Base-by-base conservation (phyloP, 2,797 vertebrate species). In the Poecilia wingei region DNA sequence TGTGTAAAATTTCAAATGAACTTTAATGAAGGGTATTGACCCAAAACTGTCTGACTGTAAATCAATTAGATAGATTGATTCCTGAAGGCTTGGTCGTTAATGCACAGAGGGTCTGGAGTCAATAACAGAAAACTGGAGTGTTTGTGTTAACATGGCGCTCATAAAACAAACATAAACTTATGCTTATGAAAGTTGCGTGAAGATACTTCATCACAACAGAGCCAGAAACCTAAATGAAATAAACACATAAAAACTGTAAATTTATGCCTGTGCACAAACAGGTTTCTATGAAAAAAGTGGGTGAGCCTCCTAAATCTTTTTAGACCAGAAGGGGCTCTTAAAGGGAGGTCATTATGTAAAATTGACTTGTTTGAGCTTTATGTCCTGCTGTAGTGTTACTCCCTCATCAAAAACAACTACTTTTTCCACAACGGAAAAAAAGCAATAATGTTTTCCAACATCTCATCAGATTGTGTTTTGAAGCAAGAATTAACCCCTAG, bases 1-100 rank as follows among this genome's bases (percentile, higher is more conserved):
- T 55, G 86, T 77, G 82, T 80, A 46, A 83, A 87, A 82, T 88
- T 88, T 84, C 72, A 75, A 84, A 89, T 85, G 9, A 6, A 73
- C 73, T 76, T 77, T 78, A 84, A 25, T 8, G 20, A 57, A 49
- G 57, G 8, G 51, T 83, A 81, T 75, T 70, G 80, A 86, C 70
- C 72, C 39, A 69, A 79, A 47, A 66, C 41, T 70, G 47, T 61
- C 53, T 53, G 22, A 43, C 41, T 9, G 3, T 71, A 68, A 68
- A 82, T 84, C 78, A 61, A 41, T 81, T 61, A 75, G 47, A 25
- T 16, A 0, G 33, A 51, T 47, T 55, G 61, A 57, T 83, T 84
- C 82, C 83, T 71, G 77, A 80, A 47, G 22, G 14, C 22, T 72
- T 76, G 47, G 33, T 49, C 59, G 46, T 83, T 83, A 66, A 72